phyloP scores from a whole-genome alignment of 2,888 invertebrate genomes.

The Strigamia maritima region DNA sequence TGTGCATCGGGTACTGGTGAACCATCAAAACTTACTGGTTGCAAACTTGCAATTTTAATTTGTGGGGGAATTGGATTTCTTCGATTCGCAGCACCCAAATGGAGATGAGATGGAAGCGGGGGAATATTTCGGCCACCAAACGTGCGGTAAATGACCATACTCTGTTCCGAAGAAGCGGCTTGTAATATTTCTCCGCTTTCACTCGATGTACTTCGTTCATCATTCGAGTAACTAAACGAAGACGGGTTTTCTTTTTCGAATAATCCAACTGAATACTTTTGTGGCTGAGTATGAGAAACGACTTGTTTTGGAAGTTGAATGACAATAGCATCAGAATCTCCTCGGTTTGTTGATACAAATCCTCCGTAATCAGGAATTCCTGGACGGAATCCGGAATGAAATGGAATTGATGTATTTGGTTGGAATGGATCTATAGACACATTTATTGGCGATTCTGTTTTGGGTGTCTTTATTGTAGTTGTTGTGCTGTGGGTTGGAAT shows the following conservation, averaged over 20 bases:
- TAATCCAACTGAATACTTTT: background rate
- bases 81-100: background rate
- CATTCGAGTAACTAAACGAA: background rate
- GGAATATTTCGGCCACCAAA: conserved; percentile 11
- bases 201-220: background rate
- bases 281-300: background rate
- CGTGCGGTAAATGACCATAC: conserved; percentile 28
- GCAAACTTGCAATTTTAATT: background rate
- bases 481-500: background rate
- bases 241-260: background rate
- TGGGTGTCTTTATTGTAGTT: background rate
- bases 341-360: conserved; percentile 42
- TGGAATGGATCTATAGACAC: conserved; percentile 41
- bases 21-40: conserved; percentile 38
- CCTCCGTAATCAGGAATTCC: conserved; percentile 46
- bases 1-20: conserved; percentile 36
- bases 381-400: conserved; percentile 45
- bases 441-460: conserved; percentile 8
- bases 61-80: background rate
- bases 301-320: conserved; percentile 37
- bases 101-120: conserved; percentile 31
- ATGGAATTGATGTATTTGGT: conserved; percentile 44
- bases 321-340: background rate
- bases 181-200: background rate
- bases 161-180: conserved; percentile 29